These are phyloP conservation scores for Nycticorax nycticorax DNA, from an alignment of 2,113 vertebrate species.

Conservation along the genomic window DNA sequence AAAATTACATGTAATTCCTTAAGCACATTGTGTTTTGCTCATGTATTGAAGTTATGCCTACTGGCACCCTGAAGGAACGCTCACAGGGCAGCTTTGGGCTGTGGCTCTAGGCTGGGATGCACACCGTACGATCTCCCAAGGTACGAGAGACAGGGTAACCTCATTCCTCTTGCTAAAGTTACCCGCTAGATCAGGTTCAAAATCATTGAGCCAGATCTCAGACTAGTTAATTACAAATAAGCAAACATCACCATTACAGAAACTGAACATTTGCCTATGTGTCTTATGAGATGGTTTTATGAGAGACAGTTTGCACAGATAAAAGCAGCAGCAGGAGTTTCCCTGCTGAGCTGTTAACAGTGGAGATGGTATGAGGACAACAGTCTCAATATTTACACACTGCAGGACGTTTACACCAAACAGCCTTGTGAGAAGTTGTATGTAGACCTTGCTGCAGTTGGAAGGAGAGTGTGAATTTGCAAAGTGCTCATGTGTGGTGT, in stretches of 20 bases:
- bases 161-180: not conserved
- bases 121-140: rapidly evolving
- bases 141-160: not conserved
- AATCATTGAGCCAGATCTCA: not conserved
- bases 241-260: not conserved
- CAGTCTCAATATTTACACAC: not conserved
- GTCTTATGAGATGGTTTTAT: not conserved
- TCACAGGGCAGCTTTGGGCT: not conserved
- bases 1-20: not conserved
- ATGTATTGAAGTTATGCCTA: not conserved
- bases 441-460: not conserved
- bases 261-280: not conserved
- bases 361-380: not conserved
- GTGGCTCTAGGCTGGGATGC: not conserved
- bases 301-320: not conserved
- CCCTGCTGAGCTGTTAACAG: conserved; percentile 11
- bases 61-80: not conserved
- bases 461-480: not conserved
- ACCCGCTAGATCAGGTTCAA: not conserved
- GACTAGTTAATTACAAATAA: conserved; percentile 37
- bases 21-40: not conserved
- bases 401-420: not conserved
- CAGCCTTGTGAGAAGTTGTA: not conserved
- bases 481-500: rapidly evolving
- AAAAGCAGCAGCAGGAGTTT: not conserved